Conservation (phyloP, 2,113 vertebrate genomes). For the Podiceps cristatus region DNA sequence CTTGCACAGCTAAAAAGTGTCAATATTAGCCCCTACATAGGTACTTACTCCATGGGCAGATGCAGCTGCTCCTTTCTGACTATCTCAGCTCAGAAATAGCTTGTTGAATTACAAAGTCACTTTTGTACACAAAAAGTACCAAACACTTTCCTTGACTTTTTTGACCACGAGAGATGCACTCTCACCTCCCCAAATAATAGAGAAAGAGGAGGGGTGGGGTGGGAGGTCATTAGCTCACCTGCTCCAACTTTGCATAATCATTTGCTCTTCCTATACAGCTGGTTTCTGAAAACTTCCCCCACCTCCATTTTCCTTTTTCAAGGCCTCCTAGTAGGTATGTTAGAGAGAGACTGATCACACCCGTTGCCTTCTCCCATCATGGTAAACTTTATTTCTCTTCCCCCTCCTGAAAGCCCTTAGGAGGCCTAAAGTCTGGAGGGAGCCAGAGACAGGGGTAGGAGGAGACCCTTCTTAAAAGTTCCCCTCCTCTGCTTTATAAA, state of each 20-base stretch:
- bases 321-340: background rate
- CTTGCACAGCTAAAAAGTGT: background rate
- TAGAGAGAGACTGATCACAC: background rate
- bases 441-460: background rate
- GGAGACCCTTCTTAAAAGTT: background rate
- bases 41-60: background rate
- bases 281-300: background rate
- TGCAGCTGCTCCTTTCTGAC: background rate
- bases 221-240: background rate
- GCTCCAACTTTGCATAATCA: background rate
- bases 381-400: background rate
- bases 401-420: background rate
- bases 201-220: fast-evolving
- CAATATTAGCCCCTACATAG: background rate
- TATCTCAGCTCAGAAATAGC: background rate
- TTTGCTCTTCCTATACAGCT: background rate
- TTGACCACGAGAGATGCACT: background rate
- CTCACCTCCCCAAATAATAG: background rate
- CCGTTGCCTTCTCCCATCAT: background rate
- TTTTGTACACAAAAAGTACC: background rate
- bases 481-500: background rate
- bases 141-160: background rate
- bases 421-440: background rate
- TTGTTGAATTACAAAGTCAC: background rate
- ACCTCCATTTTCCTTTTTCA: background rate